phyloP scores from a whole-genome alignment of 1,140 invertebrate genomes.

The Meteorus sp. region DNA sequence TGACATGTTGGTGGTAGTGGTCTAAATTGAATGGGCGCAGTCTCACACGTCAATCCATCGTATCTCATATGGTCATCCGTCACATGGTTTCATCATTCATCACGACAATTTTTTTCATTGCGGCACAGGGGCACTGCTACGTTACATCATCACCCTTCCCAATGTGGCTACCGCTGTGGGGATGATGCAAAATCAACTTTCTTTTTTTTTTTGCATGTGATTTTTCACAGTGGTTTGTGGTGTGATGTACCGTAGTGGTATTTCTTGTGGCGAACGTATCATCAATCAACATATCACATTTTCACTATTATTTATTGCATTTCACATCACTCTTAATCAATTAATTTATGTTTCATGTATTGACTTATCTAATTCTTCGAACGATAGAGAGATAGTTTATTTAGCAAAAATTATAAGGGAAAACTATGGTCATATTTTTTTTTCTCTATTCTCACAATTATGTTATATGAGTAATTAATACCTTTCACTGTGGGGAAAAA shows the following conservation, averaged over 20 bases:
- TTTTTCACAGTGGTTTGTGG: conserved; percentile 29
- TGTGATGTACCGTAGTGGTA: conserved; percentile 51
- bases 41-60: conserved; percentile 8
- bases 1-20: conserved; percentile 8
- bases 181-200: conserved; percentile 6
- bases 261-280: conserved; percentile 36
- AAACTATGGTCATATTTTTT: too few relatives aligned
- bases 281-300: conserved; percentile 23
- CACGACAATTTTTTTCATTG: conserved; percentile 27
- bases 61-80: conserved; percentile 15
- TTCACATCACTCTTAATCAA: neutral
- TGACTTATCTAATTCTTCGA: too few relatives aligned
- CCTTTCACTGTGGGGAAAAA: too few relatives aligned
- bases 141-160: conserved; percentile 37
- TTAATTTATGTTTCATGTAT: neutral
- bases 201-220: neutral
- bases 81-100: conserved; percentile 18
- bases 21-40: conserved; percentile 15
- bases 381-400: too few relatives aligned
- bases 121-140: conserved; percentile 40
- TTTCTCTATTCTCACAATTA: too few relatives aligned
- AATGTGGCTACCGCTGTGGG: conserved; percentile 10
- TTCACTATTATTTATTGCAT: conserved; percentile 2
- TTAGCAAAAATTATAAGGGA: too few relatives aligned
- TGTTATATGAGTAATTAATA: too few relatives aligned